Conservation (phyloP, 2,797 vertebrate genomes). For the Morus bassanus region DNA sequence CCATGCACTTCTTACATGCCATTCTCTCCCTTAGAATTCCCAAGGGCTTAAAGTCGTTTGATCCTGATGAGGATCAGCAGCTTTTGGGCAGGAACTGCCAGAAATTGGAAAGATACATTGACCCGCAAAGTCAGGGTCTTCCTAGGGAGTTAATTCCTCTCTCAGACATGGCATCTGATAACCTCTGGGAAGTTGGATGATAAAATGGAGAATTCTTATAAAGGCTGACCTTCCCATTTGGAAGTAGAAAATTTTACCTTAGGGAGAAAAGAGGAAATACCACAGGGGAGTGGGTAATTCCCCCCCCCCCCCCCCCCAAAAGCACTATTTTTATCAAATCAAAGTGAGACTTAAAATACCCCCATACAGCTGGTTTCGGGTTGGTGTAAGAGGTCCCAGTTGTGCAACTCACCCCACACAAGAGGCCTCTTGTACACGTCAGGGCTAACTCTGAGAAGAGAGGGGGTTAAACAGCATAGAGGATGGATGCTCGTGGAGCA, state of each 20-base stretch:
- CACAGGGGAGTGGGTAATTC: not conserved
- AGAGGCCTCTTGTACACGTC: no score
- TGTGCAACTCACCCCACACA: not conserved
- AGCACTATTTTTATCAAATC: not conserved
- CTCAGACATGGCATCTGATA: not conserved
- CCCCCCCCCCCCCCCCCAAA: not conserved
- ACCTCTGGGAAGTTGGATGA: not conserved
- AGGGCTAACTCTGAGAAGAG: not conserved
- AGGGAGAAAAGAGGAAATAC: not conserved
- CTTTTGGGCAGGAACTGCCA: not conserved
- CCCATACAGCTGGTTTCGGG: not conserved
- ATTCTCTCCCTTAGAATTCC: not conserved
- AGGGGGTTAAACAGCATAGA: not conserved
- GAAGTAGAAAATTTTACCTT: not conserved
- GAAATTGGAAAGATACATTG: not conserved
- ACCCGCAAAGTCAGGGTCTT: not conserved
- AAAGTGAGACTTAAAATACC: not conserved
- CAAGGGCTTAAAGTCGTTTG: not conserved
- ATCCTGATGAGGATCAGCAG: not conserved
- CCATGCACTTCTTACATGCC: not conserved
- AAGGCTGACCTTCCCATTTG: not conserved
- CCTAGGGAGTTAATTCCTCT: not conserved
- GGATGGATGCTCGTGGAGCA: not conserved
- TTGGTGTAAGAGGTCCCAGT: not conserved
- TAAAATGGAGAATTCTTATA: not conserved